A percentile compares a stretch with the other conserved stretches of the same genome.
Conservation (phyloP, 2,113 vertebrate species). For the Platichthys flesus region DNA sequence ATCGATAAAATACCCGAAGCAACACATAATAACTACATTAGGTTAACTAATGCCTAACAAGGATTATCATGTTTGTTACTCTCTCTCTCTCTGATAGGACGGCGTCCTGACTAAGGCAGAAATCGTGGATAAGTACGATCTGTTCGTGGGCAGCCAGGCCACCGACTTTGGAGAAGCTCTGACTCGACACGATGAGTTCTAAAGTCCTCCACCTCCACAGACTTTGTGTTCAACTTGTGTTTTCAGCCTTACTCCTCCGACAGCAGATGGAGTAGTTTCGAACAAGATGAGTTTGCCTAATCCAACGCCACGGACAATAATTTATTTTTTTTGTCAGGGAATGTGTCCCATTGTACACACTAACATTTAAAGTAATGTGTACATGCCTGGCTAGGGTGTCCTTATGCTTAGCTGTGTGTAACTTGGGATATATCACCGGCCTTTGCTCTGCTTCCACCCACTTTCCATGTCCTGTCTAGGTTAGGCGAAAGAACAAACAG, state of each 20-base stretch:
- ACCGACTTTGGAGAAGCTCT: slow-evolving; percentile 97
- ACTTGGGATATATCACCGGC: slow-evolving; percentile 24
- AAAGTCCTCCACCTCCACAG: slow-evolving; percentile 49
- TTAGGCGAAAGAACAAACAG: slow-evolving; percentile 25
- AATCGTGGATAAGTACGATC: slow-evolving; percentile 94
- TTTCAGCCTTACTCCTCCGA: slow-evolving; percentile 26
- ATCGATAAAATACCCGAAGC: too few relatives aligned
- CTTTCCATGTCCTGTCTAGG: slow-evolving; percentile 1
- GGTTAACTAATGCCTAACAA: too few relatives aligned
- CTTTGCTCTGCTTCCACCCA: slow-evolving; percentile 42
- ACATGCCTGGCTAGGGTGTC: slow-evolving; percentile 34
- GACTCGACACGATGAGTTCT: slow-evolving; percentile 96
- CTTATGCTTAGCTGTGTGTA: slow-evolving; percentile 4
- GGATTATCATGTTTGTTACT: background rate
- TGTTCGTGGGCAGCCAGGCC: slow-evolving; percentile 97
- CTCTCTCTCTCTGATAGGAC: slow-evolving; percentile 81
- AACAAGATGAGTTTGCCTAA: slow-evolving; percentile 45
- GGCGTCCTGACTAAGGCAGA: slow-evolving; percentile 90
- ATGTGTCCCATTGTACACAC: slow-evolving; percentile 61
- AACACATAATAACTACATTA: too few relatives aligned
- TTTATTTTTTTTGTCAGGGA: slow-evolving; percentile 82
- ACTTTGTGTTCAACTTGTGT: slow-evolving; percentile 57
- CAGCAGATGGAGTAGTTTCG: slow-evolving; percentile 15
- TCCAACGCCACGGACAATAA: slow-evolving; percentile 81
- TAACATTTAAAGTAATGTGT: slow-evolving; percentile 37